phyloP scores from a whole-genome alignment of 2,888 invertebrate species.

The Epinotia ramella region DNA sequence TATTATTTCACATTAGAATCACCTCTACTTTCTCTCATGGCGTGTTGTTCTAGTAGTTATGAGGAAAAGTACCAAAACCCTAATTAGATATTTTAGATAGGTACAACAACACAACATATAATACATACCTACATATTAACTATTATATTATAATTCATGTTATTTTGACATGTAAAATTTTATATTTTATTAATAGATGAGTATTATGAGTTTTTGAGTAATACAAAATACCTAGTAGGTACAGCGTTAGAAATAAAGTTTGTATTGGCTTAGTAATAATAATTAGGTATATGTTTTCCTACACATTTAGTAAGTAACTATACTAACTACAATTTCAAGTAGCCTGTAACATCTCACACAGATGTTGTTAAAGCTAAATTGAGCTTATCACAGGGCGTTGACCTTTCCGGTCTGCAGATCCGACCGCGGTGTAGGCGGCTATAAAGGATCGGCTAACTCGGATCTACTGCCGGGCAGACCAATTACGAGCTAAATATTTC shows the following conservation, averaged over 20 bases:
- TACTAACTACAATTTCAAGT: constrained; percentile 18
- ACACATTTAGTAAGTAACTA: background rate
- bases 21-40: no score
- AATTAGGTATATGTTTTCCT: background rate
- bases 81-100: no score
- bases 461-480: background rate
- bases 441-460: constrained; percentile 19
- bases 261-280: background rate
- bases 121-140: no score
- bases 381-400: constrained; percentile 58
- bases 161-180: no score
- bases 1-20: no score
- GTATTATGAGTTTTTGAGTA: no score
- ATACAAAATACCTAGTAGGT: background rate
- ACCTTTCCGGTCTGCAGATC: constrained; percentile 52
- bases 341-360: constrained; percentile 25
- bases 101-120: no score
- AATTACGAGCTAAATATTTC: constrained; percentile 16
- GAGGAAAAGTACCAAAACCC: no score
- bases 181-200: no score
- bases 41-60: no score
- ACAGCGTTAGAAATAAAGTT: background rate
- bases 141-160: no score
- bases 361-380: constrained; percentile 56
- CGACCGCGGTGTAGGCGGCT: constrained; percentile 37